These are phyloP conservation scores for Nothoprocta perdicaria DNA, from an alignment of 2,113 vertebrate genomes.

Conservation along the genomic window DNA sequence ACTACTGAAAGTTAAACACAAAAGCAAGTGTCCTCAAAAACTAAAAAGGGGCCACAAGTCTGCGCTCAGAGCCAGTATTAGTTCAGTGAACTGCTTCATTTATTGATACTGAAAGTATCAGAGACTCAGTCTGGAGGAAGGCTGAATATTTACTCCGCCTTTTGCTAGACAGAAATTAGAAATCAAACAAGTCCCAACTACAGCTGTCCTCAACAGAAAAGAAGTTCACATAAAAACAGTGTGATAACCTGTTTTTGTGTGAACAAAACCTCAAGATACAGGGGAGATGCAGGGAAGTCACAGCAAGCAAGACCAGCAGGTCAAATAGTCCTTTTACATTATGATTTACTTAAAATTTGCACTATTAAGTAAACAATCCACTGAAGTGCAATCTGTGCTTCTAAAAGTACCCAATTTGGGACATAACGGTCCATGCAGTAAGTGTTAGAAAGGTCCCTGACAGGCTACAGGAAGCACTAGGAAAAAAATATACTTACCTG, in stretches of 20 bases:
- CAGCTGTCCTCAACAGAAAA: background rate
- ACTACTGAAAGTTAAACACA: background rate
- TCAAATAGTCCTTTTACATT: background rate
- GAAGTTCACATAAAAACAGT: background rate
- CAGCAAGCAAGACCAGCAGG: background rate
- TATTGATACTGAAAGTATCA: rapidly evolving
- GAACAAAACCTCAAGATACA: too few relatives aligned
- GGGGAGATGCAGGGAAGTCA: background rate
- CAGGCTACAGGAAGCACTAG: background rate
- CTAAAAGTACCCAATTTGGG: background rate
- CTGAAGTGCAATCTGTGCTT: background rate
- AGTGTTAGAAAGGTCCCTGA: background rate
- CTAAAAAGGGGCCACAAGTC: background rate
- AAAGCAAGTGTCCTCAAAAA: background rate
- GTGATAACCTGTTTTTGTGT: background rate
- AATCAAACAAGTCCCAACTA: background rate
- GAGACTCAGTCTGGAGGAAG: background rate
- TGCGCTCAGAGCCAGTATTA: background rate
- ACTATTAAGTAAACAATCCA: background rate
- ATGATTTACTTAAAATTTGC: too few relatives aligned
- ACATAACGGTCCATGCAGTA: background rate
- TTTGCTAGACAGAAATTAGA: background rate
- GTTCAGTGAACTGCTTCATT: background rate
- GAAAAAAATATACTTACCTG: background rate
- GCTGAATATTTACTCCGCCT: background rate